Evolutionary conservation across 2,113 vertebrate genomes (phyloP), one percentile per base, ranked within the genome.

Genomic region (Origma solitaria): DNA sequence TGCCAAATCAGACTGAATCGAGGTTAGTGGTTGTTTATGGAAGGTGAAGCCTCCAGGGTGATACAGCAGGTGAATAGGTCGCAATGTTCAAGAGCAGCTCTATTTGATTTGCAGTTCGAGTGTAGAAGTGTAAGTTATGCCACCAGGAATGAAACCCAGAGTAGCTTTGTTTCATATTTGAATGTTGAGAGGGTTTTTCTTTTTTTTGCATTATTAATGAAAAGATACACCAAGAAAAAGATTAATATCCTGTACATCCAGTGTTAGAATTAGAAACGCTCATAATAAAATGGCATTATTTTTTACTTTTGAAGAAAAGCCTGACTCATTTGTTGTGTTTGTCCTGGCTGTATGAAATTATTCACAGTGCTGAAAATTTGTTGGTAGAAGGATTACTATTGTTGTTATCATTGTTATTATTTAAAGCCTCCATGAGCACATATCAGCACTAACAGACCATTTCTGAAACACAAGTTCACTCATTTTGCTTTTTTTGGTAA

Each of bases 11-110:
- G 66, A 68, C 66, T 53, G 21, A 92, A 62, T 45, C 28, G 60
- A 95, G 80, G 84, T 97, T 97, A 95, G 96, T 92, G 71, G 50
- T 93, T 93, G 13, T 97, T 96, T 94, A 64, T 88, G 45, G 17
- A 92, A 92, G n/a, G 80, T 91, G 71, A 94, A 96, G 62, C 58
- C 86, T 96, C 64, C 23, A 42, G 90, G 37, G 93, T 91, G 82
- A 50, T 31, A 16, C n/a, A 80, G 58, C 79, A 88, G 51, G 68
- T 89, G 82, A 96, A 79, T 19, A 92, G 94, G 86, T 93, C 76
- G 42, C 64, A 78, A 13, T 87, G 65, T 91, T 94, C 53, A 47
- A 95, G 94, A 95, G 75, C 81, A 80, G 33, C 65, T 95, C 35
- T 13, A 25, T 83, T 86, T 91, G 70, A 90, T 90, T 95, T 94